These are phyloP conservation scores for Ornithoptera priamus DNA, from an alignment of 2,888 invertebrate genomes.

Conservation along the genomic window DNA sequence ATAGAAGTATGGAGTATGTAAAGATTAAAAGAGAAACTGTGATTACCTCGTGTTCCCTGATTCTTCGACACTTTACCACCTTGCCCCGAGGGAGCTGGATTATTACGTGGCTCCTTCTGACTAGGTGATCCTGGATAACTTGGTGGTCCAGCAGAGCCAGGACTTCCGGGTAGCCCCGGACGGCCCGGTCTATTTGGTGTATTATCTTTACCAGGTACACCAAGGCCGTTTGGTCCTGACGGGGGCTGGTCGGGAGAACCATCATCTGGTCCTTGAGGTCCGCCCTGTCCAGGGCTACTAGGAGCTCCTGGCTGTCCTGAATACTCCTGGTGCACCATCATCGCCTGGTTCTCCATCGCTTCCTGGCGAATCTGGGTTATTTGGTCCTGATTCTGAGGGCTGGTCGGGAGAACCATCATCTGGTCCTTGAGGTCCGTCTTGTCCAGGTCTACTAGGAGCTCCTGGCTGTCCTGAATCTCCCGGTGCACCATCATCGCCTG, in stretches of 20 bases:
- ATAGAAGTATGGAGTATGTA: too few relatives aligned
- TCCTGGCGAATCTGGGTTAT: constrained; percentile 12
- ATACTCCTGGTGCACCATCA: too few relatives aligned
- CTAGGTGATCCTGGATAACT: constrained; percentile 6
- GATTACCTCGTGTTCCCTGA: constrained; percentile 25
- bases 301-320: not conserved
- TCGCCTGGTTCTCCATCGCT: constrained; percentile 3
- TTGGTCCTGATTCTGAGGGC: constrained; percentile 9
- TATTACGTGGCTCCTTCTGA: constrained; percentile 2
- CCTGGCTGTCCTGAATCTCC: not conserved
- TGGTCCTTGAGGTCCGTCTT: constrained; percentile 4
- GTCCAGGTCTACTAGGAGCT: not conserved
- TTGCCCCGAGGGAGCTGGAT: constrained; percentile 10
- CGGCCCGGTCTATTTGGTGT: constrained; percentile 8
- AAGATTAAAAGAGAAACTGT: too few relatives aligned
- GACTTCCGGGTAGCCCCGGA: constrained; percentile 24
- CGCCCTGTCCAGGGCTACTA: constrained; percentile 3
- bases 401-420: constrained; percentile 21
- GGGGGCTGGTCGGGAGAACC: constrained; percentile 17
- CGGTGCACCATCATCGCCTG: not conserved
- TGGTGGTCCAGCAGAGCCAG: constrained; percentile 35
- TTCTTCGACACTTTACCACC: constrained; percentile 24
- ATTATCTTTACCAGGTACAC: not conserved
- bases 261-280: constrained; percentile 16
- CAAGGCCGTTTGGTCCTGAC: constrained; percentile 13